Evolutionary conservation across 2,797 vertebrate species (phyloP), one percentile per base, ranked within the genome.

Genomic region (Thunnus albacares): DNA sequence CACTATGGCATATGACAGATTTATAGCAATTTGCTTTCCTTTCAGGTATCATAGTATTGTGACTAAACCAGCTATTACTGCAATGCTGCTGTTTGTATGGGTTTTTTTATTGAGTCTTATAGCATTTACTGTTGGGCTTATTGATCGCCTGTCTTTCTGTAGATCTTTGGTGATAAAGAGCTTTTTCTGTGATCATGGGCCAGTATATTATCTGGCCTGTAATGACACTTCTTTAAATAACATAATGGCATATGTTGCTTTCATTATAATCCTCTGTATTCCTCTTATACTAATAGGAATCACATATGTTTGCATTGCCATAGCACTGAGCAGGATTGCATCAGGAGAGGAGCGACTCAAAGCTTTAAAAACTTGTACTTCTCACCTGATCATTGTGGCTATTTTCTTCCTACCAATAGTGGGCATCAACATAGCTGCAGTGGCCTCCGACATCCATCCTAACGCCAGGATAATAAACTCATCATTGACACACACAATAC

Each of bases 131-230:
- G 62, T 80, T 17, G 43, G 49, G 1, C 28, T 91, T 7, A 22
- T 94, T 59, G 65, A 84, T 58, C 79, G 87, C 15, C 87, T 95
- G 3, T 92, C 90, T 24, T 93, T 93, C 60, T 95, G 93, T 72
- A 73, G 81, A 8, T 93, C 93, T 28, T 20, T 89, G 53, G 77
- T 77, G 14, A 52, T 94, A 4, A 45, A 83, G 3, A 92, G 83
- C 62, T 92, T 89, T 81, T 94, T 72, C 71, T 94, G 93, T 71
- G 92, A 95, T 22, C 89, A 93, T 51, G 71, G 49, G 0, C 90
- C 91, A 15, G 14, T 90, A 2, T 89, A 30, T 55, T 30, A 0
- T 14, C 73, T 94, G n/a, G 82, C 91, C 2, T 95, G 93, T 69
- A 93, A 89, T 77, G 72, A 84, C 74, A 60, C 11, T 0, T 83